Base-by-base conservation (phyloP, 2,113 vertebrate genomes). In the Colossoma macropomum region DNA sequence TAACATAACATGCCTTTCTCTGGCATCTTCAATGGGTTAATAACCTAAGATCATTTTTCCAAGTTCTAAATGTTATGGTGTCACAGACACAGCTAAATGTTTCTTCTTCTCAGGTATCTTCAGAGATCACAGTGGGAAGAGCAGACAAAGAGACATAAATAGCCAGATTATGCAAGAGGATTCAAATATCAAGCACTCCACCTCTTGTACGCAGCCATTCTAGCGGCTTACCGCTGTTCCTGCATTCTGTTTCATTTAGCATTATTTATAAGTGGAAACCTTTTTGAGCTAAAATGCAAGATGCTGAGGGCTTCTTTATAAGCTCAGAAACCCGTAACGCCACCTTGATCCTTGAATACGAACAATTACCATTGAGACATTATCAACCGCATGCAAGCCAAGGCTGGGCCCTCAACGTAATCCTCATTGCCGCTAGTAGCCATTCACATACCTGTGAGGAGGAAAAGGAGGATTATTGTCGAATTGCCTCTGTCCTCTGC, bases 381-480 rank as follows among this genome's bases (percentile, higher is more conserved):
- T 77, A 70, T 71, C 25, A 48, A 25, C 69, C 30, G 60, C 0
- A 5, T 54, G 41, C 32, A 27, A 45, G 75, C 70, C 23, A 74
- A 75, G 45, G 45, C 27, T 3, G 16, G 54, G 80, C 60, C 23
- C 23, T 68, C 28, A 8, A 2, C 21, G 8, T 32, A 34, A 72
- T 45, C 25, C 54, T 9, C 13, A 32, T 10, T 9, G n/a, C 7
- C 16, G 59, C 25, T 19, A 0, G 23, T 19, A 21, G 63, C 23
- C 54, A 10, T 71, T 69, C 71, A 63, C 7, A 17, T 73, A 74
- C 30, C 71, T 30, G 21, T 16, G 60, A 75, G 75, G 30, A 27
- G 52, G 59, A 50, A 77, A 66, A 38, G 34, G 54, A 72, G 27
- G 38, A 27, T 68, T 63, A 69, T 77, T 41, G 79, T 54, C 30